These are phyloP conservation scores for Macrocentrus cingulum DNA, from an alignment of 1,140 invertebrate genomes.

Conservation along the genomic window DNA sequence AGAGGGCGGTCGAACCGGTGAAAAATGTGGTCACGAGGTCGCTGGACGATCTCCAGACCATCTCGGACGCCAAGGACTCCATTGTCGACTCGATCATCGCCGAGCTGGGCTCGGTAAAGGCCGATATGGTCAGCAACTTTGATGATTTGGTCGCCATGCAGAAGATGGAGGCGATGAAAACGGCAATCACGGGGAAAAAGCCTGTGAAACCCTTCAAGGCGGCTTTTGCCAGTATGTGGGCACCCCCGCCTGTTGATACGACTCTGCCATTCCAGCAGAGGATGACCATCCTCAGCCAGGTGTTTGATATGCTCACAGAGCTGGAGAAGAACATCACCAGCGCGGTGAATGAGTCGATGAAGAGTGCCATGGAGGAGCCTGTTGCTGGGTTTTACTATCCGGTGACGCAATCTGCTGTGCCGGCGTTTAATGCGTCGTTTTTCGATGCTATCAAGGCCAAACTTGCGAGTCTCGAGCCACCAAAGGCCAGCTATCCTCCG, in stretches of 20 bases:
- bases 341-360: conserved; percentile 39
- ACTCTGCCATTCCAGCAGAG: conserved; percentile 47
- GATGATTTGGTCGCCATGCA: conserved; percentile 45
- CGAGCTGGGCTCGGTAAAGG: conserved; percentile 46
- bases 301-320: conserved; percentile 51
- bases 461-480: conserved; percentile 30
- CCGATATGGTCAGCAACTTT: conserved; percentile 46
- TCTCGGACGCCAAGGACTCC: conserved; percentile 44
- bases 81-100: conserved; percentile 47
- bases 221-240: conserved; percentile 35
- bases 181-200: conserved; percentile 31
- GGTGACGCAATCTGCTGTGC: background rate
- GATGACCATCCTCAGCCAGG: conserved; percentile 47
- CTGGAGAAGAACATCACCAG: conserved; percentile 49
- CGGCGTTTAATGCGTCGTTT: conserved; percentile 37
- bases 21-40: conserved; percentile 36
- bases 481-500: background rate
- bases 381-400: background rate
- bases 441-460: conserved; percentile 44
- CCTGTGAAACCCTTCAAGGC: conserved; percentile 38
- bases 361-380: background rate
- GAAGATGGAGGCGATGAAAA: conserved; percentile 30
- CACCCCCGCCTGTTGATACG: conserved; percentile 36
- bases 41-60: conserved; percentile 40
- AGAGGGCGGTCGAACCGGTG: no score